A percentile compares a stretch with the other conserved stretches of the same genome.
These are phyloP conservation scores for Brachionus paranguensis DNA, from an alignment of 1,140 invertebrate species.

Conservation along the genomic window DNA sequence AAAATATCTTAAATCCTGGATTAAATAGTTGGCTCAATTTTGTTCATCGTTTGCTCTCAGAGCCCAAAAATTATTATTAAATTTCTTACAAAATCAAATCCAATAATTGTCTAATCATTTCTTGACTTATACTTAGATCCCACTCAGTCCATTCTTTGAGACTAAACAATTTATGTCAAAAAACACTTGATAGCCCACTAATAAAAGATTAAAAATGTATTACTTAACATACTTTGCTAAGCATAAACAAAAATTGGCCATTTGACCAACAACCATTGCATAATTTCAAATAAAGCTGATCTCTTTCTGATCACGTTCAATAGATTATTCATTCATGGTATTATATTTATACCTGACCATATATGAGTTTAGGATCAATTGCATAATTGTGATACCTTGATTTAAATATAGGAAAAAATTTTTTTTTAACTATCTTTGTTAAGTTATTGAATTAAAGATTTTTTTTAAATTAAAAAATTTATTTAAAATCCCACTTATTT, in stretches of 20 bases:
- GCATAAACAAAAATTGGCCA: not conserved
- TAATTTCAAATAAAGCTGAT: not conserved
- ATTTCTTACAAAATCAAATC: constrained; percentile 20
- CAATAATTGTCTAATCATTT: not conserved
- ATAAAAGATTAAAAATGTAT: not conserved
- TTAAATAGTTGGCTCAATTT: not conserved
- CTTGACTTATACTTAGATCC: not conserved
- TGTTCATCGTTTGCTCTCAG: not conserved
- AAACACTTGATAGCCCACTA: not conserved
- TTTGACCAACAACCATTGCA: not conserved
- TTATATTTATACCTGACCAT: not conserved
- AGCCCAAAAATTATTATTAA: not conserved
- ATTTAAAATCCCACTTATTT: not conserved
- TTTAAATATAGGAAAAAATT: not conserved
- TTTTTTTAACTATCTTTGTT: too few relatives aligned
- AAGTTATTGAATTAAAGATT: too few relatives aligned
- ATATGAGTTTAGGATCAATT: not conserved
- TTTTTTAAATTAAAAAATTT: not conserved
- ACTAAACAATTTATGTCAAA: not conserved
- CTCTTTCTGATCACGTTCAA: not conserved
- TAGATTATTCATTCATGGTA: not conserved
- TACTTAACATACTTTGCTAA: not conserved
- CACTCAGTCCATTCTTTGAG: not conserved
- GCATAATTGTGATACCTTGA: not conserved
- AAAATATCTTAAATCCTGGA: not conserved